phyloP scores from a whole-genome alignment of 2,888 invertebrate species.

The Deilephila elpenor region DNA sequence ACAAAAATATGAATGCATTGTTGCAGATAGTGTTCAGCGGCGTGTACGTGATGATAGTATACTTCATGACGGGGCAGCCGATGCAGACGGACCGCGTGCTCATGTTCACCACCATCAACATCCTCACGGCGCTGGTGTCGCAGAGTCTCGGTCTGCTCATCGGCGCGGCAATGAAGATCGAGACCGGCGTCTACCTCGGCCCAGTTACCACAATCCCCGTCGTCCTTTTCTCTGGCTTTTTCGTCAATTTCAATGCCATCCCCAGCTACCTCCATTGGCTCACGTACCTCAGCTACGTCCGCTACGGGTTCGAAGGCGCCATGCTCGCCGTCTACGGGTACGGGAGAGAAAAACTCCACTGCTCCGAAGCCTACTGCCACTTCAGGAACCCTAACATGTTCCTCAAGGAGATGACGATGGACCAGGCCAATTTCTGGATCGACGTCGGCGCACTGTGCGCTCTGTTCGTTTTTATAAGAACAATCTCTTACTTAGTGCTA shows the following conservation, averaged over 20 bases:
- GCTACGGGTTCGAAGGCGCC: conserved; percentile 96
- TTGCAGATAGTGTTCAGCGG: conserved; percentile 93
- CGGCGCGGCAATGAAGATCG: conserved; percentile 95
- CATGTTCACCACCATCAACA: conserved; percentile 89
- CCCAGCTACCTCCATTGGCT: conserved; percentile 95
- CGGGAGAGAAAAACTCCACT: conserved; percentile 91
- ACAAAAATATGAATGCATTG: background rate
- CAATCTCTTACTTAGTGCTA: conserved; percentile 92
- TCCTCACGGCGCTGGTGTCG: conserved; percentile 95
- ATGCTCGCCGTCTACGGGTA: conserved; percentile 96
- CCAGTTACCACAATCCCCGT: conserved; percentile 96
- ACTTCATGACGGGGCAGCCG: conserved; percentile 98
- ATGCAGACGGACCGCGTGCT: conserved; percentile 92
- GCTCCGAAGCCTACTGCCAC: conserved; percentile 93
- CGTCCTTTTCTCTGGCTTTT: conserved; percentile 97
- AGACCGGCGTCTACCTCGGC: conserved; percentile 91
- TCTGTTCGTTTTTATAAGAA: conserved; percentile 91
- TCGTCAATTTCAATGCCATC: conserved; percentile 96
- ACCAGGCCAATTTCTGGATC: conserved; percentile 90
- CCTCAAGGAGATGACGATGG: conserved; percentile 94
- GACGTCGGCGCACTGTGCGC: conserved; percentile 92
- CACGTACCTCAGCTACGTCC: conserved; percentile 94
- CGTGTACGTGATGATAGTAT: conserved; percentile 95
- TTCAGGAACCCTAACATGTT: conserved; percentile 92
- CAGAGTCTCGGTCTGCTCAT: conserved; percentile 96